Conservation (phyloP, 2,888 invertebrate genomes). For the Drosophila crucigera region DNA sequence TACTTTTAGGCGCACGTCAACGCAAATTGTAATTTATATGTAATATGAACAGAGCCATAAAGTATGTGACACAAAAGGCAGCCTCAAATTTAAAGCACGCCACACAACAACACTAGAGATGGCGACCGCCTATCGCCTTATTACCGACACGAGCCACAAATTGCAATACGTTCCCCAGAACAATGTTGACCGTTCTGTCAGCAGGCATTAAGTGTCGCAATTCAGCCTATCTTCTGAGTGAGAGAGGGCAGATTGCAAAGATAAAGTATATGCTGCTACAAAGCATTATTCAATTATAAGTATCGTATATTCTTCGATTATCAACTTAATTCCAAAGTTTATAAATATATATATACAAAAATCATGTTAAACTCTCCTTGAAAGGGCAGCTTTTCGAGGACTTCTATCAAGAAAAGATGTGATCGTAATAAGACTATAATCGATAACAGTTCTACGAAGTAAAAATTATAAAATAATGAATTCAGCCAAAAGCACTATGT, state of each 20-base stretch:
- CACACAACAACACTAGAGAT: conserved; percentile 23
- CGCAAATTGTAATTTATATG: conserved; percentile 80
- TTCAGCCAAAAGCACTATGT: background rate
- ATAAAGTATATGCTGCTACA: background rate
- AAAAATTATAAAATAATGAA: background rate
- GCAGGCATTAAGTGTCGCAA: background rate
- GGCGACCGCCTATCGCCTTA: conserved; percentile 1
- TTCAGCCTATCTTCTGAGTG: background rate
- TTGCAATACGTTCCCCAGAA: background rate
- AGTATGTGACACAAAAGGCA: conserved; percentile 62
- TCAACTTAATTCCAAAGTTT: background rate
- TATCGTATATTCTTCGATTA: background rate
- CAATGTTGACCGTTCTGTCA: background rate
- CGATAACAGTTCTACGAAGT: rapidly evolving
- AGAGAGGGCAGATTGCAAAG: background rate
- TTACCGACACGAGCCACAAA: conserved; percentile 1
- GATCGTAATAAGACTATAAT: background rate
- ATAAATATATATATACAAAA: background rate
- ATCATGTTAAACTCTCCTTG: background rate
- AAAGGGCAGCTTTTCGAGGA: rapidly evolving
- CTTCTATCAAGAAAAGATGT: background rate
- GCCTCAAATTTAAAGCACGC: conserved; percentile 55
- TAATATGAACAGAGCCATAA: conserved; percentile 79
- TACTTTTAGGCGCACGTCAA: conserved; percentile 77
- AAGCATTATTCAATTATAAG: background rate